These are phyloP conservation scores for Drosophila conformis DNA, from an alignment of 2,888 invertebrate species.

Conservation along the genomic window DNA sequence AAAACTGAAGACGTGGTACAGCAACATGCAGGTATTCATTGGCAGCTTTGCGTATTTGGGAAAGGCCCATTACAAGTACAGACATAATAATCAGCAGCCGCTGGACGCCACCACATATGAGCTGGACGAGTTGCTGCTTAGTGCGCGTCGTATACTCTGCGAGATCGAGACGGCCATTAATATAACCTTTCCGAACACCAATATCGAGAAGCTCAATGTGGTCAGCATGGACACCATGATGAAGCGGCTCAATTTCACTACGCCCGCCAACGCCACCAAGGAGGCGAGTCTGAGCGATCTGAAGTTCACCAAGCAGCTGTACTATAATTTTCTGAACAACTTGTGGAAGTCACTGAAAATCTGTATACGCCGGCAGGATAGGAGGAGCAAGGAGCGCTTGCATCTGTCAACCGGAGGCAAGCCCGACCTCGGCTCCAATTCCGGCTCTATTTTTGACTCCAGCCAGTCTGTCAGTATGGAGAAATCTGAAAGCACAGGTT, in stretches of 20 bases:
- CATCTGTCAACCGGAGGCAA: conserved; percentile 1
- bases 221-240: conserved; percentile 56
- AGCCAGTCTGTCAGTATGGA: conserved; percentile 32
- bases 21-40: conserved; percentile 80
- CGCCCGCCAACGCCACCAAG: conserved; percentile 57
- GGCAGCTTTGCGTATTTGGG: conserved; percentile 81
- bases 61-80: conserved; percentile 73
- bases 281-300: conserved; percentile 62
- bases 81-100: conserved; percentile 55
- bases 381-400: neutral
- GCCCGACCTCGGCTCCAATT: conserved; percentile 4
- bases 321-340: conserved; percentile 64
- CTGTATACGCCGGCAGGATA: too few relatives aligned
- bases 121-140: conserved; percentile 71
- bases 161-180: conserved; percentile 83
- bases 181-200: conserved; percentile 61
- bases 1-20: conserved; percentile 81
- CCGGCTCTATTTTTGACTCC: conserved; percentile 10
- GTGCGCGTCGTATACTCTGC: conserved; percentile 80
- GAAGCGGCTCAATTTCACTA: conserved; percentile 68
- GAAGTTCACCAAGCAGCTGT: conserved; percentile 74
- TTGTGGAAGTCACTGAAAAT: conserved; percentile 60
- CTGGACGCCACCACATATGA: conserved; percentile 62
- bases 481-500: conserved; percentile 31
- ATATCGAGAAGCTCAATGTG: conserved; percentile 56